phyloP scores from a whole-genome alignment of 64 coral and sea anemone genomes.

The Platygyra sinensis region DNA sequence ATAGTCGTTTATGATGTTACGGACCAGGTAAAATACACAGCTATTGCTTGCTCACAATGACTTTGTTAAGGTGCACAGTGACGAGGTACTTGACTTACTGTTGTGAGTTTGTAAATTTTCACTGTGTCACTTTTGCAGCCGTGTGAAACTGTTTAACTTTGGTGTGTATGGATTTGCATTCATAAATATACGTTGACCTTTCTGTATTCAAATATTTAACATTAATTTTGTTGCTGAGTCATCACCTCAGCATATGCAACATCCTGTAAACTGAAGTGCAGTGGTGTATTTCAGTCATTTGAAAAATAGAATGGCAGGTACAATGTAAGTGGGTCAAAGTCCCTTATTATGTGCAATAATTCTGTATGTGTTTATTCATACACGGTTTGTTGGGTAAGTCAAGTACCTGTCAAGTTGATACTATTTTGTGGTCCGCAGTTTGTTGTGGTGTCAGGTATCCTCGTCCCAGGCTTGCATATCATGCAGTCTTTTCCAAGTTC shows the following conservation, averaged over 20 bases:
- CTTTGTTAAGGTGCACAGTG: not conserved
- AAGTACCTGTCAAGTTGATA: too few species aligned
- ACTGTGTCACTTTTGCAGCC: not conserved
- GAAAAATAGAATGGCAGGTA: not conserved
- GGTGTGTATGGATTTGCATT: not conserved
- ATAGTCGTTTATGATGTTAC: constrained; percentile 98
- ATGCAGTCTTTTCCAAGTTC: too few species aligned
- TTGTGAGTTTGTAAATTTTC: constrained; percentile 28
- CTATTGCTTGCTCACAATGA: not conserved
- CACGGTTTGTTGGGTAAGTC: too few species aligned
- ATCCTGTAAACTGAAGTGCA: not conserved
- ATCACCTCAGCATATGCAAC: constrained; percentile 8
- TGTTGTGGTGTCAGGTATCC: too few species aligned
- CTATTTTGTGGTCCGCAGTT: too few species aligned
- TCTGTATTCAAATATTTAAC: not conserved
- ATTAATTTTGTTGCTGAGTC: constrained; percentile 6
- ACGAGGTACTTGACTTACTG: not conserved
- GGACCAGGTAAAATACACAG: constrained; percentile 71
- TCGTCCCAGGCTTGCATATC: too few species aligned
- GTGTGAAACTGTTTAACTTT: not conserved
- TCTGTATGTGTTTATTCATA: too few species aligned
- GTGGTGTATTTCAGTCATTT: not conserved
- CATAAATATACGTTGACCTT: not conserved
- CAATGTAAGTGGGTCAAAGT: not conserved
- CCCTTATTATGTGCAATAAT: not conserved